A percentile compares a stretch with the other conserved stretches of the same genome.
phyloP scores from a whole-genome alignment of 92 coral and sea anemone species.

The Isaurus tuberculatus region DNA sequence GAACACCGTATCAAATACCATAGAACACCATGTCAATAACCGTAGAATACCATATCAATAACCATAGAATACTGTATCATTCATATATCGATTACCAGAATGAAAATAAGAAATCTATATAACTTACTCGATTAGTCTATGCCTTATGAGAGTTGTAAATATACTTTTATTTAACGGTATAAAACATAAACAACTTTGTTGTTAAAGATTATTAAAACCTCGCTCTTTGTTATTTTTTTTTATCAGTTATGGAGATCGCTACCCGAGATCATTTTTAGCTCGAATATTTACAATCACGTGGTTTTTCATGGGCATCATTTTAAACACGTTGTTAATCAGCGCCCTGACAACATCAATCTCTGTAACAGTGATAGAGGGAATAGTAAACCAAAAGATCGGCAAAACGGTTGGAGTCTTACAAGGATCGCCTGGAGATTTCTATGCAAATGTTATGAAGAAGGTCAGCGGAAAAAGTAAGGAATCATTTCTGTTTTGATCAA shows the following conservation, averaged over 20 bases:
- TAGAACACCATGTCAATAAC: no score
- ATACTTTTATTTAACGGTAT: no score
- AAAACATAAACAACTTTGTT: no score
- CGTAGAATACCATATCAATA: no score
- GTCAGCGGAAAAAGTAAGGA: neutral
- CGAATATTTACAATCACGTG: neutral
- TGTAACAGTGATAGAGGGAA: neutral
- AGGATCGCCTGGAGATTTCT: neutral
- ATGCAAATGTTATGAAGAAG: neutral
- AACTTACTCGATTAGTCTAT: no score
- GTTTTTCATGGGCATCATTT: neutral
- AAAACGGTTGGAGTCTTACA: neutral
- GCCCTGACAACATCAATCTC: neutral
- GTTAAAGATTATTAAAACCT: no score
- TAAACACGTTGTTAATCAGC: neutral
- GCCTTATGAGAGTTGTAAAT: no score
- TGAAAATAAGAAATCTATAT: no score
- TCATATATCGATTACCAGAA: no score
- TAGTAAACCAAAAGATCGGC: neutral
- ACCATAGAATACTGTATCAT: no score
- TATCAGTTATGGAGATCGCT: constrained; percentile 4
- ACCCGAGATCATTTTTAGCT: neutral
- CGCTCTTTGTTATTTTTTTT: neutral
- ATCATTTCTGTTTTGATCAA: no score
- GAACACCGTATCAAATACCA: no score